Evolutionary conservation across 2,797 vertebrate species (phyloP), one percentile per base, ranked within the genome.

Genomic region (Tarsius wallacei): DNA sequence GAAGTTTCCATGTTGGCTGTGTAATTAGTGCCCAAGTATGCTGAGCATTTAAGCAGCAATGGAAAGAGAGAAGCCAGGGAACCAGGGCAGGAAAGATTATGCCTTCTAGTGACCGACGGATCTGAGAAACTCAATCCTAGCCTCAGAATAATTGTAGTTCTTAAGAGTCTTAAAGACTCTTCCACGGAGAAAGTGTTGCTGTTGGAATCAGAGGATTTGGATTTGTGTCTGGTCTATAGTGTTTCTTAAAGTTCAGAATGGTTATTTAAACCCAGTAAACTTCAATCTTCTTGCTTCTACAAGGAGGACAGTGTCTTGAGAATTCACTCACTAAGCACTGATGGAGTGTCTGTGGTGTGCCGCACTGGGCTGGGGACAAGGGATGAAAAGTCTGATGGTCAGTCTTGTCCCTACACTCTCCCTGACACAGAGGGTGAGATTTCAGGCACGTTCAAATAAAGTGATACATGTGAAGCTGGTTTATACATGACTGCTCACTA

Each of bases 71-170:
- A 47, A 55, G 33, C n/a, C 10, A 61, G 61, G 61, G 15, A 66
- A 7, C 49, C 74, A 28, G 8, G 7, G 2, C 42, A 15, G 31
- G 16, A 82, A 91, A 77, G 11, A 59, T 4, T 42, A 17, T 28
- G 42, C 2, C 66, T 87, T 73, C 53, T 24, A 31, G 17, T 42
- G 17, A 21, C 28, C 47, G 26, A 51, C 6, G 49, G 19, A 42
- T 7, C 49, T 33, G 13, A 59, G n/a, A 64, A 26, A 53, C 9
- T 0, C 21, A 8, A 24, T 12, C 24, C 7, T 12, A 7, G 1
- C 2, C 10, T 70, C 12, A 4, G 36, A 85, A 63, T 31, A 17
- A 19, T 11, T 13, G 6, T 0, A 55, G 36, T 1, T 57, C 22
- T 70, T n/a, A n/a, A n/a, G n/a, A n/a, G n/a, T 33, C n/a, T 11